A percentile compares a stretch with the other conserved stretches of the same genome.
These are phyloP conservation scores for Catamblyrhynchus diadema DNA, from an alignment of 2,797 vertebrate species.

Conservation along the genomic window DNA sequence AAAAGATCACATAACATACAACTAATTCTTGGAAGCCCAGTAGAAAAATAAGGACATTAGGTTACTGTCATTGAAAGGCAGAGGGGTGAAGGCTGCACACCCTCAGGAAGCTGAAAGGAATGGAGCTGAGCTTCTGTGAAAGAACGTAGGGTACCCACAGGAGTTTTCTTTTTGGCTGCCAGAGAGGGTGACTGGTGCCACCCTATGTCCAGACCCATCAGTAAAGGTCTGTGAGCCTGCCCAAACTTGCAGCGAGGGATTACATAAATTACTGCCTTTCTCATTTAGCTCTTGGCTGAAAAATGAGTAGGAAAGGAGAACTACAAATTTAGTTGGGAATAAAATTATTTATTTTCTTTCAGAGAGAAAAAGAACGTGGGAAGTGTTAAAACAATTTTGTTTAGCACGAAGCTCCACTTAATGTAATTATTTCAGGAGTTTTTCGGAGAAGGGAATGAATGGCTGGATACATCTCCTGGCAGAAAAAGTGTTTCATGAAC, in stretches of 20 bases:
- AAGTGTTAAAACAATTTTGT: constrained; percentile 5
- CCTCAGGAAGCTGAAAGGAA: not conserved
- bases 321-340: not conserved
- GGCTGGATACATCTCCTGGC: not conserved
- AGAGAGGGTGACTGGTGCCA: not conserved
- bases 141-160: rapidly evolving
- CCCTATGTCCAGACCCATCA: not conserved
- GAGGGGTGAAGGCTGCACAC: not conserved
- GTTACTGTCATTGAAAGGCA: not conserved
- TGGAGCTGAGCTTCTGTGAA: not conserved
- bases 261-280: not conserved
- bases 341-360: not conserved
- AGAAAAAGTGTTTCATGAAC: not conserved
- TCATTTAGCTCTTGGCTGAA: not conserved
- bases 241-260: not conserved
- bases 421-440: not conserved
- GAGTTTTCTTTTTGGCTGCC: not conserved
- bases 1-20: not conserved
- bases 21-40: not conserved
- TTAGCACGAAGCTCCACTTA: not conserved
- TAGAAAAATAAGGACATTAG: not conserved
- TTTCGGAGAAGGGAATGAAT: not conserved
- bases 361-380: not conserved
- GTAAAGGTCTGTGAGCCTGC: not conserved
- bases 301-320: not conserved